A percentile compares a stretch with the other conserved stretches of the same genome.
Evolutionary conservation across 2,113 vertebrate genomes (phyloP).

Genomic region (Macaca nemestrina): DNA sequence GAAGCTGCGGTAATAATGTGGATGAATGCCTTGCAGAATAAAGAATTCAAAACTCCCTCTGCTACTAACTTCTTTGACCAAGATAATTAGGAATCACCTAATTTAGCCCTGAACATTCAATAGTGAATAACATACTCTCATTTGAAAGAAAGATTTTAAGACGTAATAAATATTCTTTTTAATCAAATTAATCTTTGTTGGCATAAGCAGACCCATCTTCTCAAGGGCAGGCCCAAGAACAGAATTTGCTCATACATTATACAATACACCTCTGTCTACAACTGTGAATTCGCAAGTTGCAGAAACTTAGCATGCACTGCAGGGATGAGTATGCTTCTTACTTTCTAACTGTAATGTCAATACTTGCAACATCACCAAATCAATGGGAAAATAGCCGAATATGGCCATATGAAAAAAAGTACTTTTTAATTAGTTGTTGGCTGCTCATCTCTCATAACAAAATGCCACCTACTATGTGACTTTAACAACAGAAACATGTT

Average conservation of each 20-base stretch:
- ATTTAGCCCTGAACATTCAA: constrained; percentile 48
- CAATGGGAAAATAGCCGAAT: neutral
- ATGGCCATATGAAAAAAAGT: neutral
- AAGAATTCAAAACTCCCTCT: constrained; percentile 5
- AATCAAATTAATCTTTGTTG: constrained; percentile 73
- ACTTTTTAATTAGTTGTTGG: neutral
- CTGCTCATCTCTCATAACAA: neutral
- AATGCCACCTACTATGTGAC: neutral
- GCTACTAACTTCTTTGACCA: constrained; percentile 53
- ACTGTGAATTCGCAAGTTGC: constrained; percentile 44
- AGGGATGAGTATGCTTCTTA: neutral
- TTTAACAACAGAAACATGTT: neutral
- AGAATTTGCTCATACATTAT: constrained; percentile 60
- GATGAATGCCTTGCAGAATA: neutral
- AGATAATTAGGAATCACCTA: constrained; percentile 63
- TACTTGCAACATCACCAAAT: constrained; percentile 12
- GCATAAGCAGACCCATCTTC: constrained; percentile 55
- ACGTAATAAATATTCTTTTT: constrained; percentile 71
- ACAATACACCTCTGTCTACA: neutral
- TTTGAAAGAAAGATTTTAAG: constrained; percentile 69
- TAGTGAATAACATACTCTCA: constrained; percentile 57
- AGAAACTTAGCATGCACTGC: constrained; percentile 1
- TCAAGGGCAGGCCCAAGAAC: constrained; percentile 39
- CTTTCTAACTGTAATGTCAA: constrained; percentile 25
- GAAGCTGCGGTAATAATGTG: neutral